Percentiles rank a stretch among this genome's conserved stretches.
Conservation (phyloP, 2,797 vertebrate genomes). For the Gallirallus australis region DNA sequence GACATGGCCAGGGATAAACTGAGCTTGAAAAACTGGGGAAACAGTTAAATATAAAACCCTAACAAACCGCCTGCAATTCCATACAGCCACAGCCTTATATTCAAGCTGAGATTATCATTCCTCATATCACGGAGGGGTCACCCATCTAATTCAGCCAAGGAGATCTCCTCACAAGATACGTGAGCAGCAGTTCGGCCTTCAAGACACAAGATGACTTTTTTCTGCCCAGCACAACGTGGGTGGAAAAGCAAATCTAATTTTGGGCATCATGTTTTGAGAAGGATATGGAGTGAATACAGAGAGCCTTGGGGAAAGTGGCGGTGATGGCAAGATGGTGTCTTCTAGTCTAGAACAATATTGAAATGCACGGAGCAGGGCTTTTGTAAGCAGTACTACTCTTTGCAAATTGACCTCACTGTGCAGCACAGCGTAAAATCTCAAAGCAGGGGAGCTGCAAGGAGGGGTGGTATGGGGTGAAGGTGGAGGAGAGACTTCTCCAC, state of each 20-base stretch:
- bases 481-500: neutral
- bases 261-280: neutral
- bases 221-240: neutral
- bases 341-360: neutral
- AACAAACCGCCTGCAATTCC: neutral
- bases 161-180: neutral
- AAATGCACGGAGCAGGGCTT: neutral
- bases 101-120: neutral
- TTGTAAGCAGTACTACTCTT: neutral
- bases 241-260: neutral
- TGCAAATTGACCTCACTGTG: neutral
- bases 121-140: neutral
- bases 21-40: neutral
- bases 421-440: neutral
- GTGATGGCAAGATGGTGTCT: neutral
- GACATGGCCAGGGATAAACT: neutral
- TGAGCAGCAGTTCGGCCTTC: neutral
- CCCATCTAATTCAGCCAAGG: neutral
- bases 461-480: neutral
- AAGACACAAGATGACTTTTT: neutral
- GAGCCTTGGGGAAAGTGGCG: neutral
- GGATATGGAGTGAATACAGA: neutral
- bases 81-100: accelerated
- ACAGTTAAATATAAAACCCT: neutral
- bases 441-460: neutral